phyloP scores from a whole-genome alignment of 1,140 invertebrate species.

The Orchestia grillus region DNA sequence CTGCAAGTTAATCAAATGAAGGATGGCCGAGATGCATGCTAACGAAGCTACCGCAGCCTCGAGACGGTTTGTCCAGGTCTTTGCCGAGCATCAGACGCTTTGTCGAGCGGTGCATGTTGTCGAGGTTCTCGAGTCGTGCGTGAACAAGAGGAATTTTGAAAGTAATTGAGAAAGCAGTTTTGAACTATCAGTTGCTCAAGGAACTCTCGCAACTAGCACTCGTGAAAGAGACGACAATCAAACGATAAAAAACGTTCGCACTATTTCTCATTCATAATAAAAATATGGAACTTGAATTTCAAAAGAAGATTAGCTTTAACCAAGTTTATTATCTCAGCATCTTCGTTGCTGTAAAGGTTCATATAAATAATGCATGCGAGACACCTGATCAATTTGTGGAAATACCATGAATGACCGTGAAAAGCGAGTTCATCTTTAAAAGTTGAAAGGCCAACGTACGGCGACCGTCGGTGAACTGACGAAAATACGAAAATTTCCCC shows the following conservation, averaged over 20 bases:
- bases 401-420: neutral
- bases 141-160: neutral
- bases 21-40: neutral
- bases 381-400: neutral
- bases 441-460: neutral
- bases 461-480: neutral
- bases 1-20: conserved; percentile 38
- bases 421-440: neutral
- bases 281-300: neutral
- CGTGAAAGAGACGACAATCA: neutral
- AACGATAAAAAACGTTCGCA: neutral
- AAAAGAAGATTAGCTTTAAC: neutral
- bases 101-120: neutral
- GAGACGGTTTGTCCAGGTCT: neutral
- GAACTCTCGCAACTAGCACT: neutral
- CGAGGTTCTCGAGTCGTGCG: neutral
- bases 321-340: too few species aligned
- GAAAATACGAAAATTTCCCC: conserved; percentile 18
- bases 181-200: neutral
- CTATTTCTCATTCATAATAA: too few species aligned
- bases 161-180: neutral
- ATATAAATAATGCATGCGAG: too few species aligned
- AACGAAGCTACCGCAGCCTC: neutral
- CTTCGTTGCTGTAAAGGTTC: too few species aligned
- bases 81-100: neutral